Evolutionary conservation across 2,113 vertebrate species (phyloP).

Genomic region (Scolopax mira): DNA sequence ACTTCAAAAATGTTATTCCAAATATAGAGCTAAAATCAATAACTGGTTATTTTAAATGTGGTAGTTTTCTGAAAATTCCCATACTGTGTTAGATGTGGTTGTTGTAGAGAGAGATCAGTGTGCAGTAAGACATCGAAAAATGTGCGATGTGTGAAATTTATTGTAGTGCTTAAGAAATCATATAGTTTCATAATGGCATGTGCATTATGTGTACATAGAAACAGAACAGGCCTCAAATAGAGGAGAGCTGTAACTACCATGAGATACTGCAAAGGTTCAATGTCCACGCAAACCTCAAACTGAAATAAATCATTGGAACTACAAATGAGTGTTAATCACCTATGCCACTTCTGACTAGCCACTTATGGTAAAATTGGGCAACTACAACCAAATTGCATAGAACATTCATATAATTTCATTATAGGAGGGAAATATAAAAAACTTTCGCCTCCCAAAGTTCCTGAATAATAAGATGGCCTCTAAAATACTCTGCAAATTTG

Average conservation of each 20-base stretch:
- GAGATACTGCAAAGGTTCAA: neutral
- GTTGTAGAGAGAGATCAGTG: neutral
- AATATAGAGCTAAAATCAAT: neutral
- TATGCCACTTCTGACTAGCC: neutral
- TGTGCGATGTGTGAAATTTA: neutral
- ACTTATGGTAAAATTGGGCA: neutral
- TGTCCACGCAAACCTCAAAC: neutral
- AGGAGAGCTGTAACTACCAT: neutral
- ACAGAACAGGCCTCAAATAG: neutral
- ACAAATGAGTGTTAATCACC: neutral
- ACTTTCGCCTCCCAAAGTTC: accelerated
- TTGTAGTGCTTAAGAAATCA: neutral
- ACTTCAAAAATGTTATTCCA: neutral
- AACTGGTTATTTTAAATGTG: neutral
- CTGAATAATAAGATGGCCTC: neutral
- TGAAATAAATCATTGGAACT: neutral
- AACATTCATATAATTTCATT: neutral
- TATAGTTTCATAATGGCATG: neutral
- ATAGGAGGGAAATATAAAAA: neutral
- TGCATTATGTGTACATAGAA: neutral
- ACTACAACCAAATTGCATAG: neutral
- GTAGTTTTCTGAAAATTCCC: neutral
- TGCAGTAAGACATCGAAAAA: neutral
- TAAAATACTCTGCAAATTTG: neutral
- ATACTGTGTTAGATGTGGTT: accelerated